These are phyloP conservation scores for Chiloscyllium punctatum DNA, from an alignment of 2,797 vertebrate genomes.

Conservation along the genomic window DNA sequence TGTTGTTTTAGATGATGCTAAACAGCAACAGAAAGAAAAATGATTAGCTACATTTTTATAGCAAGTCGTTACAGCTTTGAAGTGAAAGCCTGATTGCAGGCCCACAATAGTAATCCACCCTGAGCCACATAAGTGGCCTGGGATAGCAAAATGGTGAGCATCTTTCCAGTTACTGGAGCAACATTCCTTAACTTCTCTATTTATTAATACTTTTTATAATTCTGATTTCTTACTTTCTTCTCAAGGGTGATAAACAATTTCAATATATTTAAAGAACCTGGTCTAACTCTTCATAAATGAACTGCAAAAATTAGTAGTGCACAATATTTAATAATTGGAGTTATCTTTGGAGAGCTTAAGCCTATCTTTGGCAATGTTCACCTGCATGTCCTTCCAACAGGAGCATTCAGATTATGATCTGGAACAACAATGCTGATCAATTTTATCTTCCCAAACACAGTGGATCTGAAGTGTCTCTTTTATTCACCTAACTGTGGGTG, in stretches of 20 bases:
- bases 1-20: not conserved
- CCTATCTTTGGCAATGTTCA: not conserved
- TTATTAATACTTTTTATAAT: not conserved
- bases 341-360: not conserved
- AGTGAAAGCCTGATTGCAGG: not conserved
- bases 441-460: not conserved
- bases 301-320: not conserved
- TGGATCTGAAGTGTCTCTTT: not conserved
- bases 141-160: not conserved
- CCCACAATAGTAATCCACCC: no score
- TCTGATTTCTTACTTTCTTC: no score
- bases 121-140: not conserved
- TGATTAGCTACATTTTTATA: not conserved
- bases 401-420: not conserved
- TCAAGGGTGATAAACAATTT: no score
- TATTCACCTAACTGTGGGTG: not conserved
- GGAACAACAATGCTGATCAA: not conserved
- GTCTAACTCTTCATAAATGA: not conserved
- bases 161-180: not conserved
- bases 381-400: not conserved
- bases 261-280: not conserved
- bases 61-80: not conserved
- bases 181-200: not conserved
- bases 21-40: not conserved
- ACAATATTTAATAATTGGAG: not conserved